Percentiles rank a stretch among this genome's conserved stretches.
Evolutionary conservation across 2,113 vertebrate species (phyloP).

Genomic region (Oostethus manadensis): DNA sequence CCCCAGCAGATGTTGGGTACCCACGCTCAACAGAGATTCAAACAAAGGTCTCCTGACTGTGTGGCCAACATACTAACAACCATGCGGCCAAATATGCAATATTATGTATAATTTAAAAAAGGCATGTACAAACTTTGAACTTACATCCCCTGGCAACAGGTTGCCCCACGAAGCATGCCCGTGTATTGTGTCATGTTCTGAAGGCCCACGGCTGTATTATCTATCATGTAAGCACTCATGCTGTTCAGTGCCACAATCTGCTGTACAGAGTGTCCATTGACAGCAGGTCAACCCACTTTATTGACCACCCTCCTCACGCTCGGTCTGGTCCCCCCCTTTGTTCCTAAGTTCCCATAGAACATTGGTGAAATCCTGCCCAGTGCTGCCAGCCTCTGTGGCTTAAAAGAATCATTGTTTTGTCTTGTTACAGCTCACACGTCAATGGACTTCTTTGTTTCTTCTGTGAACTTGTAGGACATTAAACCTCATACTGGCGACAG

Average conservation of each 20-base stretch:
- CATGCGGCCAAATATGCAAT: no score
- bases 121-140: slow-evolving; percentile 1
- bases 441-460: slow-evolving; percentile 63
- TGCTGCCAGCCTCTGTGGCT: slow-evolving; percentile 54
- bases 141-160: slow-evolving; percentile 4
- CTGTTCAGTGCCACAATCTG: slow-evolving; percentile 1
- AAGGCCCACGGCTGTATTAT: slow-evolving; percentile 34
- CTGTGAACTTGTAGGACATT: slow-evolving; percentile 32
- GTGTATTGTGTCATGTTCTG: slow-evolving; percentile 19
- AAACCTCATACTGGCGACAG: slow-evolving; percentile 23
- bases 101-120: no score
- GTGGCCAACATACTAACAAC: no score
- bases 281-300: slow-evolving; percentile 46
- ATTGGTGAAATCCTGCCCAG: slow-evolving; percentile 56
- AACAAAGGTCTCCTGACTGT: no score
- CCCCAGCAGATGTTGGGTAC: no score
- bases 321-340: slow-evolving; percentile 53
- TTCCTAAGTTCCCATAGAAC: slow-evolving; percentile 53
- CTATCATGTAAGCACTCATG: slow-evolving; percentile 20
- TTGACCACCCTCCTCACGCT: slow-evolving; percentile 47
- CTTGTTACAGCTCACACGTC: slow-evolving; percentile 42
- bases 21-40: no score
- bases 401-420: slow-evolving; percentile 67
- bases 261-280: slow-evolving; percentile 25
- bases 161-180: slow-evolving; percentile 17